A percentile compares a stretch with the other conserved stretches of the same genome.
Evolutionary conservation across 2,888 invertebrate genomes (phyloP).

Genomic region (Tinea semifulvella): DNA sequence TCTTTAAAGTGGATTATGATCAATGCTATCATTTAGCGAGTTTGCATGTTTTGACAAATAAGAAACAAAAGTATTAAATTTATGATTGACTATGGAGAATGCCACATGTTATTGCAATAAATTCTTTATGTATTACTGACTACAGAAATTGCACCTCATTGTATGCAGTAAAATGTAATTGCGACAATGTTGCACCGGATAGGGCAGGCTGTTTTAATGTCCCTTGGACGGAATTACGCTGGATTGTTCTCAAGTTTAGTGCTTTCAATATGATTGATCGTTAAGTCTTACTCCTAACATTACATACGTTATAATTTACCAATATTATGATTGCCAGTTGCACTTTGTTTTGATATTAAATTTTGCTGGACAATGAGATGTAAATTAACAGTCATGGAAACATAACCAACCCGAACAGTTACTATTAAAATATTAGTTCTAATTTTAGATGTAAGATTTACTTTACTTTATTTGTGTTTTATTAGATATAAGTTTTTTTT

Average conservation of each 20-base stretch:
- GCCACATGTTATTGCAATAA: slow-evolving; percentile 12
- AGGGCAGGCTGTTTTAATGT: slow-evolving; percentile 66
- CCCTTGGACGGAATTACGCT: slow-evolving; percentile 65
- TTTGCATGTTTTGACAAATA: not conserved
- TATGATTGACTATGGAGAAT: slow-evolving; percentile 7
- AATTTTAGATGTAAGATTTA: too few relatives aligned
- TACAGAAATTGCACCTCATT: slow-evolving; percentile 13
- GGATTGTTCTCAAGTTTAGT: slow-evolving; percentile 66
- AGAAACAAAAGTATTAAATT: slow-evolving; percentile 1
- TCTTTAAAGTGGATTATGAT: slow-evolving; percentile 4
- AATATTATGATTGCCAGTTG: slow-evolving; percentile 6
- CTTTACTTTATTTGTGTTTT: too few relatives aligned
- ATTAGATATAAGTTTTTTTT: too few relatives aligned
- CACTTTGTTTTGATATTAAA: too few relatives aligned
- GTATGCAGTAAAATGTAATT: slow-evolving; percentile 21
- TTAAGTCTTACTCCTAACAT: slow-evolving; percentile 39
- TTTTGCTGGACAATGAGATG: too few relatives aligned
- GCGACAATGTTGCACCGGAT: slow-evolving; percentile 64
- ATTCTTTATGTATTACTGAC: slow-evolving; percentile 12
- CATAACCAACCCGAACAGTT: too few relatives aligned
- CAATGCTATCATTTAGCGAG: slow-evolving; percentile 2
- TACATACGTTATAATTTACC: not conserved
- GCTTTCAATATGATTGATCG: slow-evolving; percentile 62
- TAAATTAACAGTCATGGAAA: too few relatives aligned
- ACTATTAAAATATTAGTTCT: too few relatives aligned